Evolutionary conservation across 1,140 invertebrate genomes (phyloP).

Genomic region (Charaxes varanes): DNA sequence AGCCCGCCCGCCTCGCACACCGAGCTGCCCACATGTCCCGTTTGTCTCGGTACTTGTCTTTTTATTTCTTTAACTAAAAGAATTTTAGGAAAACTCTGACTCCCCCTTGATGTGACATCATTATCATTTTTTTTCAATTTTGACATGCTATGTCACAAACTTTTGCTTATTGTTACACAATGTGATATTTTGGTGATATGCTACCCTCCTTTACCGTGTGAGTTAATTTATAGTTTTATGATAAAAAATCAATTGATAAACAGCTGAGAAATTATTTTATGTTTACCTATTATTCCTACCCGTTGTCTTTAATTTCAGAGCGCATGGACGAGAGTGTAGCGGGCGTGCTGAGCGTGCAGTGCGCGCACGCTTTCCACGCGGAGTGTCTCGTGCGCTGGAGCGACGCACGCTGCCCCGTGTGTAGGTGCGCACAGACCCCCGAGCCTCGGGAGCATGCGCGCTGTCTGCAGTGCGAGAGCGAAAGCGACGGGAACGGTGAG

Average conservation of each 20-base stretch:
- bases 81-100: too few species aligned
- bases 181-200: too few species aligned
- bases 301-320: slow-evolving; percentile 82
- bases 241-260: too few species aligned
- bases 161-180: too few species aligned
- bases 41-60: slow-evolving; percentile 79
- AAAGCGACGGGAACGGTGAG: too few species aligned
- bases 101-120: too few species aligned
- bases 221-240: too few species aligned
- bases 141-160: too few species aligned
- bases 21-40: slow-evolving; percentile 98
- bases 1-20: slow-evolving; percentile 86
- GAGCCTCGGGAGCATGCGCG: slow-evolving; percentile 88
- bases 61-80: slow-evolving; percentile 1
- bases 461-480: slow-evolving; percentile 85
- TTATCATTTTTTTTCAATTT: too few species aligned
- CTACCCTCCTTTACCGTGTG: too few species aligned
- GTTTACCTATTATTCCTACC: slow-evolving; percentile 23
- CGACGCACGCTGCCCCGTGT: slow-evolving; percentile 90
- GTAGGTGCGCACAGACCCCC: slow-evolving; percentile 94
- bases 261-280: too few species aligned
- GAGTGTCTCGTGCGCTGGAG: slow-evolving; percentile 96
- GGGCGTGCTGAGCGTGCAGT: slow-evolving; percentile 97
- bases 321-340: slow-evolving; percentile 99
- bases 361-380: slow-evolving; percentile 98